Percentiles rank a stretch among this genome's conserved stretches.
Conservation (phyloP, 2,113 vertebrate genomes). For the Gymnorhina tibicen region DNA sequence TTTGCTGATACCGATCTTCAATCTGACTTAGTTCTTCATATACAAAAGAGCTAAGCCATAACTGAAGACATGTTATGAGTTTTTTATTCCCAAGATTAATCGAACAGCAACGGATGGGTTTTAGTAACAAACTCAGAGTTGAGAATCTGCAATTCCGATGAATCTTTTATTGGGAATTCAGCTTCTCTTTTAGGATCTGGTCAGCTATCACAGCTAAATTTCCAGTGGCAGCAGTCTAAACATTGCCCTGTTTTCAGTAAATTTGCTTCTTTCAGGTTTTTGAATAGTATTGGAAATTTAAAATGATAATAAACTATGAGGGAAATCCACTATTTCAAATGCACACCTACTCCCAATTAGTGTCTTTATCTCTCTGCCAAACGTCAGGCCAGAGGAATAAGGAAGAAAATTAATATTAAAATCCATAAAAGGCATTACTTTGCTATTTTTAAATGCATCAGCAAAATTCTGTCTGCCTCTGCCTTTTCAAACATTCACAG, state of each 20-base stretch:
- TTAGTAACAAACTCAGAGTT: not conserved
- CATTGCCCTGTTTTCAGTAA: not conserved
- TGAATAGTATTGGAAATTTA: not conserved
- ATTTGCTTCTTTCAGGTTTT: not conserved
- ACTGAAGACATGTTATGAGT: not conserved
- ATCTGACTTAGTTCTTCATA: not conserved
- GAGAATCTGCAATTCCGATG: not conserved
- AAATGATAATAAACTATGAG: not conserved
- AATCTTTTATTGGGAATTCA: not conserved
- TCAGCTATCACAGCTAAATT: not conserved
- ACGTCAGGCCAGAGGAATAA: not conserved
- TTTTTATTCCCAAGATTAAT: not conserved
- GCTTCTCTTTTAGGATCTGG: not conserved
- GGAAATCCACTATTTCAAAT: not conserved
- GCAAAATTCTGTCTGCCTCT: not conserved
- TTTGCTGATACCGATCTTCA: not conserved
- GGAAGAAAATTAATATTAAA: not conserved
- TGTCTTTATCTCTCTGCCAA: not conserved
- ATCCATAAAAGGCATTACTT: not conserved
- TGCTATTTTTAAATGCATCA: not conserved
- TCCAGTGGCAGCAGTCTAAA: not conserved
- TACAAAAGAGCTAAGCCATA: not conserved
- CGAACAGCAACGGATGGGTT: not conserved
- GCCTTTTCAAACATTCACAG: not conserved
- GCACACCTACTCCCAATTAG: not conserved